Conservation (phyloP, 2,113 vertebrate genomes). For the Girardinichthys multiradiatus region DNA sequence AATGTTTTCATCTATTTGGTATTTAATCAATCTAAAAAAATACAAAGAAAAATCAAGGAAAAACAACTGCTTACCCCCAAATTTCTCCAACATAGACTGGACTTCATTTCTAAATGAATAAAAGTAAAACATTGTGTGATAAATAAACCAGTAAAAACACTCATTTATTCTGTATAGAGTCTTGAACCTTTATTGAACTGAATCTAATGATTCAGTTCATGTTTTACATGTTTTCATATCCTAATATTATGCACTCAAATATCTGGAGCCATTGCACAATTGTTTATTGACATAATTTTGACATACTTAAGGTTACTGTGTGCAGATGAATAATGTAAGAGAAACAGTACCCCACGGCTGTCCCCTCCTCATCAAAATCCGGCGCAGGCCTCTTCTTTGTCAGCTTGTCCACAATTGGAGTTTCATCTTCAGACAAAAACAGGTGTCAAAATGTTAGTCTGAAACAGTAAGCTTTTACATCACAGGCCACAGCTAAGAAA, state of each 20-base stretch:
- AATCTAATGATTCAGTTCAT: no score
- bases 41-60: not conserved
- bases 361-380: slow-evolving; percentile 53
- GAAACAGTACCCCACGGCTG: slow-evolving; percentile 27
- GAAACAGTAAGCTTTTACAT: not conserved
- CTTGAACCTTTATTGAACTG: not conserved
- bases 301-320: not conserved
- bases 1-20: not conserved
- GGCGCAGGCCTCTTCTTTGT: slow-evolving; percentile 67
- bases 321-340: not conserved
- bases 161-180: no score
- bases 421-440: slow-evolving; percentile 40
- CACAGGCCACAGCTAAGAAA: no score
- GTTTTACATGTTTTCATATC: not conserved
- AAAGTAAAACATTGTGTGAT: not conserved
- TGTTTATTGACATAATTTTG: not conserved
- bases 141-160: not conserved
- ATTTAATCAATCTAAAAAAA: not conserved
- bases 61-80: slow-evolving; percentile 83
- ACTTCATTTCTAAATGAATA: slow-evolving; percentile 82
- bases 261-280: not conserved
- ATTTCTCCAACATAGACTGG: slow-evolving; percentile 90
- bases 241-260: not conserved
- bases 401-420: slow-evolving; percentile 56
- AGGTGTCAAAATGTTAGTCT: not conserved